Evolutionary conservation across 2,797 vertebrate genomes (phyloP).

Genomic region (Spheniscus humboldti): DNA sequence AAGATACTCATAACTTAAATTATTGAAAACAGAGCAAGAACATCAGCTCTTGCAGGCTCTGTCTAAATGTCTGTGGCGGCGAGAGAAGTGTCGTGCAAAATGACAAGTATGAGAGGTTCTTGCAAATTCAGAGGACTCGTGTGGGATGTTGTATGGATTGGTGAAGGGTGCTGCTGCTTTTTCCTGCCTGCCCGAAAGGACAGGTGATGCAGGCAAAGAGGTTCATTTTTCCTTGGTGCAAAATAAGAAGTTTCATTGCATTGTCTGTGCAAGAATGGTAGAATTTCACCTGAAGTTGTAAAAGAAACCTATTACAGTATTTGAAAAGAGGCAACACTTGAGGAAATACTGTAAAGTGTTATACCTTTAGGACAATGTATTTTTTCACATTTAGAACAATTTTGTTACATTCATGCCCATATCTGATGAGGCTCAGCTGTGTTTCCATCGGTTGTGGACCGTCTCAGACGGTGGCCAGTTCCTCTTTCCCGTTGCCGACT

Average conservation of each 20-base stretch:
- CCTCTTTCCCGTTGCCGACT: neutral
- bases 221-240: neutral
- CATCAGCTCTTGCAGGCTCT: neutral
- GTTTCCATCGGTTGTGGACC: neutral
- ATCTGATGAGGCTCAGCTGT: neutral
- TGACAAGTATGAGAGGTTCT: neutral
- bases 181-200: neutral
- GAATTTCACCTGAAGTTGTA: neutral
- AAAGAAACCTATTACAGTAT: neutral
- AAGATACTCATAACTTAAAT: neutral
- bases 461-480: neutral
- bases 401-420: neutral
- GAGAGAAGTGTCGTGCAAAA: accelerated
- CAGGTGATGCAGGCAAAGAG: neutral
- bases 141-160: neutral
- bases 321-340: neutral
- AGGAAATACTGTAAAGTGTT: neutral
- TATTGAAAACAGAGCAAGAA: neutral
- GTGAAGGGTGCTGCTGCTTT: neutral
- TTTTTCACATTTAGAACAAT: neutral
- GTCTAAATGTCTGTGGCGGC: neutral
- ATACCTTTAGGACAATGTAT: neutral
- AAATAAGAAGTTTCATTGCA: neutral
- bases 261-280: neutral
- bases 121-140: neutral